Percentiles rank a stretch among this genome's conserved stretches.
phyloP scores from a whole-genome alignment of 2,888 invertebrate genomes.

The Smittia sp. region DNA sequence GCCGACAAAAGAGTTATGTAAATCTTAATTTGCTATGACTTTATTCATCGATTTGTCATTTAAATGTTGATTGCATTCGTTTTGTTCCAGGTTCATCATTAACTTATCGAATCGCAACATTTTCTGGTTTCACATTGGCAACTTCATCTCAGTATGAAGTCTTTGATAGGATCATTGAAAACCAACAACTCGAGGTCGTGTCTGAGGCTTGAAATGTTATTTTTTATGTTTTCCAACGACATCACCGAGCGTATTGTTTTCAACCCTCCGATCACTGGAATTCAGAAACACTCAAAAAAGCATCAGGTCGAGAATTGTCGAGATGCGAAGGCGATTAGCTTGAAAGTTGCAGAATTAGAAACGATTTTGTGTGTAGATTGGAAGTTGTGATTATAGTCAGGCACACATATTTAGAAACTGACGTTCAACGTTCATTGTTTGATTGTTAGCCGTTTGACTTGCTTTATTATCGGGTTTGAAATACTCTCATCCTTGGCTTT shows the following conservation, averaged over 20 bases:
- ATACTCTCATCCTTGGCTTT: neutral
- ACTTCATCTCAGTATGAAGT: conserved; percentile 3
- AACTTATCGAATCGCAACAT: no score
- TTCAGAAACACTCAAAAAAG: neutral
- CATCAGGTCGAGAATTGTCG: neutral
- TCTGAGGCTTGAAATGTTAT: neutral
- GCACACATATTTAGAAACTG: neutral
- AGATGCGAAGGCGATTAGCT: no score
- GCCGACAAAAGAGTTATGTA: no score
- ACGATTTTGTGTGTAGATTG: no score
- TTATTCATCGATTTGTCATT: no score
- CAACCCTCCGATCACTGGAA: neutral
- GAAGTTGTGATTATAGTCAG: no score
- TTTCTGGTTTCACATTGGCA: no score
- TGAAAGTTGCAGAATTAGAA: no score
- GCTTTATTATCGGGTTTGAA: no score
- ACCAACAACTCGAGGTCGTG: neutral
- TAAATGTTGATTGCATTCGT: no score
- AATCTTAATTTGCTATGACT: no score
- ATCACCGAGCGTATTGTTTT: neutral
- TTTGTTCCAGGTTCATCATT: no score
- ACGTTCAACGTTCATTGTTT: neutral
- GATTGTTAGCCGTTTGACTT: neutral
- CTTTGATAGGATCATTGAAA: neutral
- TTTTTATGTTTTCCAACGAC: neutral